These are phyloP conservation scores for Anorthoa munda DNA, from an alignment of 2,888 invertebrate species.

Conservation along the genomic window DNA sequence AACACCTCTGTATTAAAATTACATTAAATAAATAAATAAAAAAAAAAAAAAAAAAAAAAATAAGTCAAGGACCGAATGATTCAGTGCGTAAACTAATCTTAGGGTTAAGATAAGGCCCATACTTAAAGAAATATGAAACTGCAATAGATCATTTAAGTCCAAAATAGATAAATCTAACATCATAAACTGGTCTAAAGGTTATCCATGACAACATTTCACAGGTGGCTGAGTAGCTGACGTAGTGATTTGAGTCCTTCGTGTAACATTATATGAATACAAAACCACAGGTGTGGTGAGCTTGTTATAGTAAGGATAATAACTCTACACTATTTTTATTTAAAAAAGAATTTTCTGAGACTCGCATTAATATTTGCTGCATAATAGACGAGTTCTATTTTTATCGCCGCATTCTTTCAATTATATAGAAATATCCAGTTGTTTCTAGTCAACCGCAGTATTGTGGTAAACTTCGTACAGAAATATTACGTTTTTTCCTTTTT, in stretches of 20 bases:
- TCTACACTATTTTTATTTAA: neutral
- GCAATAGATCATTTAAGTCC: too few relatives aligned
- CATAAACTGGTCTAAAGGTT: conserved; percentile 16
- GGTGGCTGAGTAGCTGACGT: conserved; percentile 50
- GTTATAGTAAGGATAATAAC: neutral
- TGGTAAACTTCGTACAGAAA: neutral
- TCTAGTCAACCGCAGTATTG: neutral
- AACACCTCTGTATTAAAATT: too few relatives aligned
- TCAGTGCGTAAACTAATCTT: too few relatives aligned
- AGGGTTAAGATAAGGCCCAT: too few relatives aligned
- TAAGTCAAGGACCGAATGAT: too few relatives aligned
- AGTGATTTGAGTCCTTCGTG: conserved; percentile 48
- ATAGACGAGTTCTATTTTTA: neutral
- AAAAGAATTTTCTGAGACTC: conserved; percentile 9
- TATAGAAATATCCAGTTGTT: neutral
- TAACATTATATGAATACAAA: conserved; percentile 42
- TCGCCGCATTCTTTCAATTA: conserved; percentile 8
- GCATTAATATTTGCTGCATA: neutral
- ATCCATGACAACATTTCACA: conserved; percentile 50
- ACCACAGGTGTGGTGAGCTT: conserved; percentile 60
- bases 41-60: too few relatives aligned
- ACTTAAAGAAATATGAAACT: too few relatives aligned
- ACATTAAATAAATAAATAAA: too few relatives aligned
- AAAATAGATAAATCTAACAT: neutral
- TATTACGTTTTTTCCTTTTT: too few relatives aligned